These are phyloP conservation scores for Lasioglossum marginatum DNA, from an alignment of 2,888 invertebrate species.

Conservation along the genomic window DNA sequence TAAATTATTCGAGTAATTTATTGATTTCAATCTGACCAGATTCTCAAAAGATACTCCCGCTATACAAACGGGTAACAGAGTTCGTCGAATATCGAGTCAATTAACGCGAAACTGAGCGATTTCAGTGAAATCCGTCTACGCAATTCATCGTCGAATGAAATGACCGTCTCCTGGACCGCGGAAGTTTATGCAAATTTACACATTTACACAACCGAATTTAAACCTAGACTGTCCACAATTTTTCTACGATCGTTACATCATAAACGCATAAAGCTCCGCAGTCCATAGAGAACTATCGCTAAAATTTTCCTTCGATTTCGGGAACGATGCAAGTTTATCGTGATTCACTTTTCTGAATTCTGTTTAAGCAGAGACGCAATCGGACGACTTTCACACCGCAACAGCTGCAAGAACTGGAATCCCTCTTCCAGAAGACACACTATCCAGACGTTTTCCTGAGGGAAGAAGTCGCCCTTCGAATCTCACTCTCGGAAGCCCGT, in stretches of 20 bases:
- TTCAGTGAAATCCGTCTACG: no score
- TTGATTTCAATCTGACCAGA: neutral
- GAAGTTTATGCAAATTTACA: neutral
- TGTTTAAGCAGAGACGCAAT: constrained; percentile 90
- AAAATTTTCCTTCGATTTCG: neutral
- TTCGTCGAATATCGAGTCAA: neutral
- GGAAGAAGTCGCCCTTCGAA: constrained; percentile 96
- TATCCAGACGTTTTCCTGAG: constrained; percentile 96
- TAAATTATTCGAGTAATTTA: neutral
- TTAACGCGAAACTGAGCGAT: constrained; percentile 2
- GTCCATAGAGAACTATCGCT: neutral
- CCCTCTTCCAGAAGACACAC: constrained; percentile 96
- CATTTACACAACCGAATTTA: neutral
- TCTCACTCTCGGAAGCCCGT: constrained; percentile 96
- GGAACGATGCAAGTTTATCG: neutral
- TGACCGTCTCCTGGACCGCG: neutral
- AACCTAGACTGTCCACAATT: neutral
- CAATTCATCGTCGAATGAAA: no score
- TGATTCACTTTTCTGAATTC: constrained; percentile 48
- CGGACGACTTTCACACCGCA: constrained; percentile 97
- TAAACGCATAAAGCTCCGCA: neutral
- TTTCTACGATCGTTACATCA: neutral
- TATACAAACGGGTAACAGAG: neutral
- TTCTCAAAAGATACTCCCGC: neutral
- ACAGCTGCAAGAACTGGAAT: constrained; percentile 95